Evolutionary conservation across 2,888 invertebrate genomes (phyloP), one percentile per base, ranked within the genome.

Genomic region (Sycophila texana): DNA sequence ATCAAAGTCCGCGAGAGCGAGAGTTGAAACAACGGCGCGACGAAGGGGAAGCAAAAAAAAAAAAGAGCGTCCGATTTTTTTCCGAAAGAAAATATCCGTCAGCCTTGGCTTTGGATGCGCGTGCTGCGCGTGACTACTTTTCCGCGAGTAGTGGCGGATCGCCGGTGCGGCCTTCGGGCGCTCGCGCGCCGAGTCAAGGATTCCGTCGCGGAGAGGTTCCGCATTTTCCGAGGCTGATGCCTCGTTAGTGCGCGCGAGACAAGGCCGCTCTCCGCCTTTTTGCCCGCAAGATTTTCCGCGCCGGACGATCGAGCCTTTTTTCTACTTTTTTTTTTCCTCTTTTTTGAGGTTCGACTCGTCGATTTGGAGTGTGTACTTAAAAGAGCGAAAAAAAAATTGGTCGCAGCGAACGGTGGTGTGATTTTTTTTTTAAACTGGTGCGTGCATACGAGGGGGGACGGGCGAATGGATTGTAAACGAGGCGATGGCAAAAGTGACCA

Each of bases 141-240:
- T 68, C 73, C 68, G 58, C 66, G 49, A 60, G 3, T 12, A 14
- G 60, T 18, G 47, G 16, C 51, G 16, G 55, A 63, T 12, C 53
- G 18, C 75, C 60, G 70, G 70, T 39, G 39, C 39, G 39, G 39
- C 39, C 39, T 39, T 39, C 39, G 39, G 39, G 39, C 39, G 39
- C 39, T 61, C 30, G 58, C 26, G 57, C 74, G 67, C 58, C 67
- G 51, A 79, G 79, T 74, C 79, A 79, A 79, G 79, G 79, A 79
- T 79, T 49, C 18, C 65, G 13, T 55, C 20, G 51, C 5, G 47
- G 73, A 49, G 63, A 73, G 68, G 74, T 80, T 80, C 80, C 80
- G 80, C 77, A 77, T 80, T 80, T 80, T 74, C 74, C 80, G 80
- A 70, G 73, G 76, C 58, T 75, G 78, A 78, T 78, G 68, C n/a